Evolutionary conservation across 1,140 invertebrate genomes (phyloP), one percentile per base, ranked within the genome.

Genomic region (Drosophila sturtevanti): DNA sequence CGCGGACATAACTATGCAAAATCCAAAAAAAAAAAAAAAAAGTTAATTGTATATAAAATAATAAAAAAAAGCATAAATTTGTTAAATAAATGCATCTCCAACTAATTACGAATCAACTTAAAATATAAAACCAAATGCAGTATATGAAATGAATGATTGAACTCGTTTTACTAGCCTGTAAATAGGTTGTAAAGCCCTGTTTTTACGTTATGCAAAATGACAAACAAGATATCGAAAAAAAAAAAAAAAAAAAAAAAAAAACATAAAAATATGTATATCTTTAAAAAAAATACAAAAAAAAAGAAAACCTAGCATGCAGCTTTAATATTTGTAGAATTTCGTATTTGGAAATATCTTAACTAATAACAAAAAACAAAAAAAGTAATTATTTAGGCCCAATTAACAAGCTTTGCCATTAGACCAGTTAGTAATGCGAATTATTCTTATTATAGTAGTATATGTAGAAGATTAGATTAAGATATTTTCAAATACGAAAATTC

Each of bases 151-250:
- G 63, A 85, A 79, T 89, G 84, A 89, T 89, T 89, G 73, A 91
- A 91, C 90, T 91, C 90, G 90, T 91, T 91, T 91, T 91, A 91
- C 90, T 91, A 91, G 90, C 90, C 90, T 91, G 90, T 91, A 91
- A 91, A 75, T 91, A 90, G 90, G 90, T 91, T 91, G 90, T 91
- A 91, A 91, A 91, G 90, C 90, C 90, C 87, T 91, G 90, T 91
- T 91, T 91, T 89, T 89, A 89, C 84, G 85, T 89, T 86, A 79
- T 74, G 70, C 77, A 70, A 79, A 55, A 61, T 41, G n/a, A 35
- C 58, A 41, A 22, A 37, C 48, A 37, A 62, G 16, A 48, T 37
- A 60, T n/a, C 9, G 44, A 64, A 64, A 31, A 63, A 61, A 14
- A 56, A 6, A 11, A 56, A 16, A 56, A 54, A 12, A 27, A 54